phyloP scores from a whole-genome alignment of 1,140 invertebrate genomes.

The Pseudomyrmex concolor region DNA sequence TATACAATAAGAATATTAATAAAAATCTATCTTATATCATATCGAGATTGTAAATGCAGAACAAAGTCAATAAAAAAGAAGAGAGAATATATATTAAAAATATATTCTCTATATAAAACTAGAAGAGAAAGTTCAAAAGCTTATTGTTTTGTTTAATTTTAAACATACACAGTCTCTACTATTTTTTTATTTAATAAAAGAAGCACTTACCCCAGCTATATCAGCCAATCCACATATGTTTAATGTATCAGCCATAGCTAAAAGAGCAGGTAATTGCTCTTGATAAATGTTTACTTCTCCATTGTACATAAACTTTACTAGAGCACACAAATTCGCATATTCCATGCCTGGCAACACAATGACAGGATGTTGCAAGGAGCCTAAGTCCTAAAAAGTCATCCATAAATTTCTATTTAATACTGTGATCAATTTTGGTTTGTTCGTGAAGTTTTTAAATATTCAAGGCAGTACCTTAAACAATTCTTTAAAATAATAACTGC shows the following conservation, averaged over 20 bases:
- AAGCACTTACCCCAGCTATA: constrained; percentile 88
- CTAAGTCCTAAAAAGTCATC: constrained; percentile 87
- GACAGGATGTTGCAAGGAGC: constrained; percentile 91
- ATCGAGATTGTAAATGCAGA: constrained; percentile 20
- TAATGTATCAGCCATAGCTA: constrained; percentile 93
- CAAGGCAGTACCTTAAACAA: constrained; percentile 90
- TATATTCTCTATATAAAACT: constrained; percentile 33
- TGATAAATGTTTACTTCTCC: constrained; percentile 95
- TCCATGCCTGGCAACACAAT: constrained; percentile 93
- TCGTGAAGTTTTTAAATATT: background rate
- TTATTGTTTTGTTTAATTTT: constrained; percentile 38
- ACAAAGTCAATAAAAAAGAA: constrained; percentile 27
- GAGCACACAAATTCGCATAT: constrained; percentile 91
- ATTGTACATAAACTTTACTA: constrained; percentile 96
- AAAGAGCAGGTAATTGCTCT: constrained; percentile 91
- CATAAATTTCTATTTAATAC: background rate
- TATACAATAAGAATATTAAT: background rate
- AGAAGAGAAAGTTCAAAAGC: constrained; percentile 37
- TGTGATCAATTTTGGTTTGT: background rate
- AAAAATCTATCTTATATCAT: background rate
- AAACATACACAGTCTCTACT: constrained; percentile 1
- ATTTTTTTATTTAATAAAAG: constrained; percentile 37
- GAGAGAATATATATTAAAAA: constrained; percentile 39
- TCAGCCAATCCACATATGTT: constrained; percentile 95
- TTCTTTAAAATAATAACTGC: constrained; percentile 96